Evolutionary conservation across 2,888 invertebrate species (phyloP).

Genomic region (Ophion ellenae): DNA sequence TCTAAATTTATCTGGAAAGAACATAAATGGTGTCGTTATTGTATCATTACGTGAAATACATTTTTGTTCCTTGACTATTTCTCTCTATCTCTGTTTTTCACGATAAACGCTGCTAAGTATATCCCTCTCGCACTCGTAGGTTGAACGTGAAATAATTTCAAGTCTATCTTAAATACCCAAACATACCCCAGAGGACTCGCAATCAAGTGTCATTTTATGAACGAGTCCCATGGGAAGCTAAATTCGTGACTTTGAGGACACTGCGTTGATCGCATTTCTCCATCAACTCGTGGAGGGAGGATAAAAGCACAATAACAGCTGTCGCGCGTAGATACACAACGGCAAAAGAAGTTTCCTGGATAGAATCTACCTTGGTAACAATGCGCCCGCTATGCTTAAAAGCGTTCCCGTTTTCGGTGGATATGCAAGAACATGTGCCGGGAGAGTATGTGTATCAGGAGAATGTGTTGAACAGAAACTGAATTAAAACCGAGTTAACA

Average conservation of each 20-base stretch:
- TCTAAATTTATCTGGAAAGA: no score
- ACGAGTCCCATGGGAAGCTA: background rate
- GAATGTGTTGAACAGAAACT: constrained; percentile 30
- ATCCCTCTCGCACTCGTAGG: no score
- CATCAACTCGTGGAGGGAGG: background rate
- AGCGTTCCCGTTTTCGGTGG: constrained; percentile 28
- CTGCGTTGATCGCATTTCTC: background rate
- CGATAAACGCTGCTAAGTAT: no score
- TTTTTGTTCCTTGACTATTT: no score
- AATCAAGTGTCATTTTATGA: background rate
- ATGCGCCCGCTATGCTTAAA: constrained; percentile 3
- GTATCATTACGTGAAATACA: no score
- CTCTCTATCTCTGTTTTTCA: no score
- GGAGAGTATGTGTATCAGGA: background rate
- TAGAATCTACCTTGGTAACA: constrained; percentile 18
- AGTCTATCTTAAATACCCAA: background rate
- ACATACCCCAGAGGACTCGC: background rate
- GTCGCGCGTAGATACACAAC: background rate
- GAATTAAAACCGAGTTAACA: constrained; percentile 53
- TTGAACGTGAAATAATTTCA: background rate
- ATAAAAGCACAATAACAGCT: background rate
- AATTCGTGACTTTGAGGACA: background rate
- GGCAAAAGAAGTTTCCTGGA: constrained; percentile 10
- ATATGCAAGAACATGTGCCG: background rate
- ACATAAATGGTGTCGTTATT: no score